Evolutionary conservation across 1,140 invertebrate species (phyloP).

Genomic region (Campoletis sonorensis): DNA sequence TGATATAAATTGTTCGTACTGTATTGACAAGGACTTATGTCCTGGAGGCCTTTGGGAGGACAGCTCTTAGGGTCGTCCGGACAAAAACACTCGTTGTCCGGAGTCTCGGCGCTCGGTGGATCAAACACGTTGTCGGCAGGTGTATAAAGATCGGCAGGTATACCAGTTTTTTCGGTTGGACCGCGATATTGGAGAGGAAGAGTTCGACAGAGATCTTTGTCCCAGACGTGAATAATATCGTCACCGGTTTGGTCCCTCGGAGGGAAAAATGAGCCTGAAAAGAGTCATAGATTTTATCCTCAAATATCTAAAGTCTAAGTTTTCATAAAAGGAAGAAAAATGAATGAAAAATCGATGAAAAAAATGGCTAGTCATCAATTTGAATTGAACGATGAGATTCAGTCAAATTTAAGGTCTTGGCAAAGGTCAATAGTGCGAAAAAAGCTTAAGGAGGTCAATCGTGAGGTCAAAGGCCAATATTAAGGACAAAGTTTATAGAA

Average conservation of each 20-base stretch:
- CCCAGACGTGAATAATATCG: conserved; percentile 87
- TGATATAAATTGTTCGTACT: conserved; percentile 76
- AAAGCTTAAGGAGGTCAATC: too few relatives aligned
- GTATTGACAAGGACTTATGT: conserved; percentile 91
- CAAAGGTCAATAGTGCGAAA: too few relatives aligned
- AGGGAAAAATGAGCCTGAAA: conserved; percentile 85
- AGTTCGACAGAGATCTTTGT: conserved; percentile 90
- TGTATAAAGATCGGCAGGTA: conserved; percentile 84
- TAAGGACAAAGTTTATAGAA: too few relatives aligned
- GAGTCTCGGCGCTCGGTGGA: conserved; percentile 78
- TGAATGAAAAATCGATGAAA: too few relatives aligned
- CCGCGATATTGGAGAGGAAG: conserved; percentile 85
- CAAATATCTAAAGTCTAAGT: too few relatives aligned
- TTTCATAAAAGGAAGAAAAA: too few relatives aligned
- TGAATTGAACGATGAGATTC: too few relatives aligned
- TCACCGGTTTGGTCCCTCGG: conserved; percentile 84
- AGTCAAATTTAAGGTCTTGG: too few relatives aligned
- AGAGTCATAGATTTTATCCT: not conserved
- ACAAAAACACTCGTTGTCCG: conserved; percentile 90
- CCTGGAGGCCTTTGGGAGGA: conserved; percentile 85
- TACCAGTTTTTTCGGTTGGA: conserved; percentile 82
- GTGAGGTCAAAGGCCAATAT: too few relatives aligned
- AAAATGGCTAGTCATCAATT: too few relatives aligned
- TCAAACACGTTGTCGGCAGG: conserved; percentile 84
- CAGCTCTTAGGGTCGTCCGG: conserved; percentile 81